Percentiles rank a stretch among this genome's conserved stretches.
Evolutionary conservation across 37 sponge, comb jelly and placozoan genomes (phyloP).

Genomic region (Cliona cf. orientalis): DNA sequence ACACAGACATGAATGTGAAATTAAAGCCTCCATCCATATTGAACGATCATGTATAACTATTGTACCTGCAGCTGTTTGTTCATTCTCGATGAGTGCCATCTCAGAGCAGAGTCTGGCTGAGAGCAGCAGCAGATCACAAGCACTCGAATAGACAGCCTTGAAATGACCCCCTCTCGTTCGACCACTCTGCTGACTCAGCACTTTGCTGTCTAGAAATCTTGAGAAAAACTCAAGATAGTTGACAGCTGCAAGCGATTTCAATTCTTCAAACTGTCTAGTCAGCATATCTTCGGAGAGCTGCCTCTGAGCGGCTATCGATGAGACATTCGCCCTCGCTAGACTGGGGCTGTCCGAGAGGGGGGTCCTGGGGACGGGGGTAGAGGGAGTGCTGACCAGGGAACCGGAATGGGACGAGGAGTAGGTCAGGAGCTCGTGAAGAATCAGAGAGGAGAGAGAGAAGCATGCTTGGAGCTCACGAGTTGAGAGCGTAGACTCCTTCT

Average conservation of each 20-base stretch:
- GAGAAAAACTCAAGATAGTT: conserved; percentile 12
- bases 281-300: too few species aligned
- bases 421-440: conserved; percentile 12
- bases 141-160: not conserved
- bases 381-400: conserved; percentile 16
- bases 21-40: too few species aligned
- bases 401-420: conserved; percentile 10
- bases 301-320: too few species aligned
- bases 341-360: not conserved
- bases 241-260: not conserved
- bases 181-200: not conserved
- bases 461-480: not conserved
- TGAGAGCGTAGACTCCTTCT: not conserved
- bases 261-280: not conserved
- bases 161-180: not conserved
- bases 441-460: conserved; percentile 4
- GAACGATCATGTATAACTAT: too few species aligned
- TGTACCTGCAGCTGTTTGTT: too few species aligned
- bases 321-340: too few species aligned
- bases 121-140: conserved; percentile 11
- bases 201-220: not conserved
- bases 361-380: not conserved
- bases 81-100: not conserved
- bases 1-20: too few species aligned
- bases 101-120: not conserved